Evolutionary conservation across 2,797 vertebrate species (phyloP), one percentile per base, ranked within the genome.

Genomic region (Pseudochromis fuscus): DNA sequence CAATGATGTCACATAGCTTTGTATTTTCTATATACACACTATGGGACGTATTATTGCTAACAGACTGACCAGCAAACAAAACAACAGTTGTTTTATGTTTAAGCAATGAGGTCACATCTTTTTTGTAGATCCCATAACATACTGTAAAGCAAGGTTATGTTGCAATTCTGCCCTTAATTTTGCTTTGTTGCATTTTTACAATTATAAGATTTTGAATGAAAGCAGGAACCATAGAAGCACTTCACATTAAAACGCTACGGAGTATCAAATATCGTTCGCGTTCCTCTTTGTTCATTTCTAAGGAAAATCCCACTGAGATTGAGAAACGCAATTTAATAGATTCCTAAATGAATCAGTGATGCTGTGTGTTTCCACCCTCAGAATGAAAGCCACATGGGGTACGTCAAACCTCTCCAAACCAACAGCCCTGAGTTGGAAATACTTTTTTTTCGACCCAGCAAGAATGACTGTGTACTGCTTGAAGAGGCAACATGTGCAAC

Each of bases 301-400:
- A 82, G 72, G 53, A 82, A 83, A 82, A 79, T 65, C 67, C 68
- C 61, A 25, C 24, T 35, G 30, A 77, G 53, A 70, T 52, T 74
- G 50, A 71, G 60, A 76, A 79, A 75, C 66, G 31, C 24, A 70
- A 57, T 68, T 58, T 85, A 81, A 77, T 56, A 75, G 75, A 82
- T 86, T 84, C 57, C 53, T 72, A 81, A 87, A 88, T 67, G 76
- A 77, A 75, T 66, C 68, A 11, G 60, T 37, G 81, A 76, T 80
- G 57, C 73, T 75, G 70, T 69, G 69, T 80, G 76, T 80, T 88
- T 89, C 87, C 81, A 81, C 72, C 65, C 82, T 82, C 83, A 67
- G 74, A 90, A 91, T 87, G 67, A 85, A 79, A 90, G 82, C 85
- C 91, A 90, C 88, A 90, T 91, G 89, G 88, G 78, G 85, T 63